Base-by-base conservation (phyloP, 2,888 invertebrate species). In the Norana najaformis region DNA sequence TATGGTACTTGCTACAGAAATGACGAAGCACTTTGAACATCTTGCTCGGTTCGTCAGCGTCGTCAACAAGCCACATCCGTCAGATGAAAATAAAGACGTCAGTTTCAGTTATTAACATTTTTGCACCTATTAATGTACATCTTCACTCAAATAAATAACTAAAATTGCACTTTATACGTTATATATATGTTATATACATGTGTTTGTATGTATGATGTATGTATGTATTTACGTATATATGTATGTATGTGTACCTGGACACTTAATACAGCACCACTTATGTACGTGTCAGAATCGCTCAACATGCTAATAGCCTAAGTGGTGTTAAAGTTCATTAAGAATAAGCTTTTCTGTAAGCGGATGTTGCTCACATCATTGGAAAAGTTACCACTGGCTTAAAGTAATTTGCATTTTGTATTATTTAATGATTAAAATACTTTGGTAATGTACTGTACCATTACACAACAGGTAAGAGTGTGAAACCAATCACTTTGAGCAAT, bases 1-100 rank as follows among this genome's bases (percentile, higher is more conserved):
- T 95, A 99, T 99, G 98, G 98, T 99, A 94, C 96, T 99, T 93
- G 99, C 99, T 53, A 99, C 99, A 6, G 99, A 99, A 96, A 99
- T 99, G 98, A 98, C 98, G 91, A 97, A 98, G 95, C 99, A 99
- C 96, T 99, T 99, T 95, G 99, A 99, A 95, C 98, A 99, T 95
- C 96, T 99, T 93, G 97, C 98, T 93, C 99, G 98, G 95, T 99
- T 99, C 88, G 90, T 91, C 39, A 90, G 91, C 88, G 91, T 89
- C 89, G 88, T 92, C 47, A 90, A 90, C 69, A 90, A 92, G 37
- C 85, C 85, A 36, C 85, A 34, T 13, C 85, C 85, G 20, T 6
- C 23, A 18, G 85, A 85, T 11, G 83, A 83, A 83, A 83, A 14
- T 34, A 83, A 83, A 85, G 85, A 85, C 36, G 85, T 36, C 18